A percentile compares a stretch with the other conserved stretches of the same genome.
Conservation (phyloP, 2,113 vertebrate species). For the Egretta garzetta region DNA sequence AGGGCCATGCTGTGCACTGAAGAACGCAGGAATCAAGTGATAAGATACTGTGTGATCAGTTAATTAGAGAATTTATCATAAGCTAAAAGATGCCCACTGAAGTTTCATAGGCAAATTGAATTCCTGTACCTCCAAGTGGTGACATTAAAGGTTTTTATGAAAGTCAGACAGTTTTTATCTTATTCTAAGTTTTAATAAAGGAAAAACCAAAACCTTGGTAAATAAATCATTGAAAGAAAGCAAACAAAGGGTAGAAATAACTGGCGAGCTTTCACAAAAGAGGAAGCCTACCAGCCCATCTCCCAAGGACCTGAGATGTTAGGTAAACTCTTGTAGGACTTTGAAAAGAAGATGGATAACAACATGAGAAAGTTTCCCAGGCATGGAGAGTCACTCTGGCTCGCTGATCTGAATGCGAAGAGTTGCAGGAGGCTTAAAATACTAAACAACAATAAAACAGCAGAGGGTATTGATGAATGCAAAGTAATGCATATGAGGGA, state of each 20-base stretch:
- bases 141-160: background rate
- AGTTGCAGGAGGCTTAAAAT: conserved; percentile 20
- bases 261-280: background rate
- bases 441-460: conserved; percentile 48
- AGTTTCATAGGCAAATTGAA: background rate
- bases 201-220: background rate
- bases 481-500: conserved; percentile 55
- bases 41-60: background rate
- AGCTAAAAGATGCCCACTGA: background rate
- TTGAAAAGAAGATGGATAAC: background rate
- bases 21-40: background rate
- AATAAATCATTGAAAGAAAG: background rate
- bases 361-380: background rate
- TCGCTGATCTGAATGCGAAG: conserved; percentile 15
- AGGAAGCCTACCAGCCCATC: background rate
- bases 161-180: background rate
- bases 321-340: background rate
- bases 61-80: background rate
- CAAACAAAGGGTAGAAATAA: background rate
- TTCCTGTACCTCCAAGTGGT: background rate
- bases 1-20: background rate
- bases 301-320: background rate
- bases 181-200: background rate
- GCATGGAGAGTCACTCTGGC: background rate
- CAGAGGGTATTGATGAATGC: conserved; percentile 60